Evolutionary conservation across 2,113 vertebrate genomes (phyloP).

Genomic region (Girardinichthys multiradiatus): DNA sequence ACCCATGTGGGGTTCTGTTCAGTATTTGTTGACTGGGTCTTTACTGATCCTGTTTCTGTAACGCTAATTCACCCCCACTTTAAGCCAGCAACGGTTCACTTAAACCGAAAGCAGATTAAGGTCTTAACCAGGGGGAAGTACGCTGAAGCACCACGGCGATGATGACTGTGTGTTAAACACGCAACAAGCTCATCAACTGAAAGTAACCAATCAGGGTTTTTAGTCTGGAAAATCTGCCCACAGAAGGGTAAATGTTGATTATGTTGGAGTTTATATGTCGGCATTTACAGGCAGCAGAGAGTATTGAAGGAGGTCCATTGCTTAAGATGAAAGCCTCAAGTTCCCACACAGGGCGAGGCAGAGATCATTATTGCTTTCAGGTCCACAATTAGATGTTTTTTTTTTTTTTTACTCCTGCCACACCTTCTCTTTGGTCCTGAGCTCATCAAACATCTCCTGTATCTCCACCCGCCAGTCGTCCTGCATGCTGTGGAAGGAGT

Average conservation of each 20-base stretch:
- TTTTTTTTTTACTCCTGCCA: not conserved
- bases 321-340: not conserved
- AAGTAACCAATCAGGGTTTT: conserved; percentile 54
- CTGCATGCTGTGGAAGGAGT: conserved; percentile 98
- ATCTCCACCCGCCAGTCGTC: conserved; percentile 99
- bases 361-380: not conserved
- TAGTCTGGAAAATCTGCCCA: conserved; percentile 20
- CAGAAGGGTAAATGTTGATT: not conserved
- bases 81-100: conserved; percentile 56
- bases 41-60: conserved; percentile 58
- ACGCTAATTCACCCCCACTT: conserved; percentile 66
- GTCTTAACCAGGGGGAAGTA: conserved; percentile 70
- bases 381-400: not conserved
- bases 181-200: conserved; percentile 53
- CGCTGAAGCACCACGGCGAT: conserved; percentile 49
- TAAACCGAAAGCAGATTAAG: conserved; percentile 72
- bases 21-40: conserved; percentile 10
- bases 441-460: conserved; percentile 95
- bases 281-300: not conserved
- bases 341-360: not conserved
- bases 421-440: conserved; percentile 97
- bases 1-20: conserved; percentile 21
- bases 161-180: conserved; percentile 66
- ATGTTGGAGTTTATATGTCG: not conserved
- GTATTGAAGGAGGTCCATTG: too few relatives aligned